Evolutionary conservation across 2,113 vertebrate species (phyloP).

Genomic region (Paracanthobrama guichenoti): DNA sequence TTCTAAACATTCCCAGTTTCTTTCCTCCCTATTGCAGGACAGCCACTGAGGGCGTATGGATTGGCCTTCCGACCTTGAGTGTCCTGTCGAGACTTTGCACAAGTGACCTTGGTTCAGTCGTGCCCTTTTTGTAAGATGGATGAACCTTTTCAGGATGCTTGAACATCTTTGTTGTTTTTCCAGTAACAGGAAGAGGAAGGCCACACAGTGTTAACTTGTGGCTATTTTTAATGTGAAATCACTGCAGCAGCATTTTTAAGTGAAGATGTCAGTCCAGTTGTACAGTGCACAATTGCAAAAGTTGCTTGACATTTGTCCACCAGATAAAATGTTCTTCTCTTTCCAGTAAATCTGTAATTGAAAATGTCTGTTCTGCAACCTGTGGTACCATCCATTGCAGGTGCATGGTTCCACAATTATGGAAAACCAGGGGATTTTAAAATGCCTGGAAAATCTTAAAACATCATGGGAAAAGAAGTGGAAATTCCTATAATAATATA

Average conservation of each 20-base stretch:
- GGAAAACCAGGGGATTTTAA: neutral
- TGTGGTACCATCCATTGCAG: neutral
- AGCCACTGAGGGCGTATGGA: constrained; percentile 2
- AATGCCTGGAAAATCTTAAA: neutral
- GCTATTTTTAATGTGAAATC: neutral
- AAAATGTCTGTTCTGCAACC: neutral
- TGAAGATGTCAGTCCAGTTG: neutral
- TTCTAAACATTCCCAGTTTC: neutral
- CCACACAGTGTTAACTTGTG: neutral
- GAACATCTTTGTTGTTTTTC: neutral
- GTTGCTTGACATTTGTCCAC: neutral
- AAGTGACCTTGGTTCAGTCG: constrained; percentile 12
- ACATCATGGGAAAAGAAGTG: neutral
- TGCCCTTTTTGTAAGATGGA: constrained; percentile 21
- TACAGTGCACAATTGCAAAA: neutral
- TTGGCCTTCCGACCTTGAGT: neutral
- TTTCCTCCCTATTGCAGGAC: neutral
- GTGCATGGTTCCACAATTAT: neutral
- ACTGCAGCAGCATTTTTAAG: neutral
- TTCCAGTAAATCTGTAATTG: constrained; percentile 3
- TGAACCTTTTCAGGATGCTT: neutral
- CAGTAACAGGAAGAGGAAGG: neutral
- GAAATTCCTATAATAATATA: neutral
- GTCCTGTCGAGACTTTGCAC: neutral
- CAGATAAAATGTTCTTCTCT: neutral